These are phyloP conservation scores for Psylliodes chrysocephalus DNA, from an alignment of 2,888 invertebrate genomes.

Conservation along the genomic window DNA sequence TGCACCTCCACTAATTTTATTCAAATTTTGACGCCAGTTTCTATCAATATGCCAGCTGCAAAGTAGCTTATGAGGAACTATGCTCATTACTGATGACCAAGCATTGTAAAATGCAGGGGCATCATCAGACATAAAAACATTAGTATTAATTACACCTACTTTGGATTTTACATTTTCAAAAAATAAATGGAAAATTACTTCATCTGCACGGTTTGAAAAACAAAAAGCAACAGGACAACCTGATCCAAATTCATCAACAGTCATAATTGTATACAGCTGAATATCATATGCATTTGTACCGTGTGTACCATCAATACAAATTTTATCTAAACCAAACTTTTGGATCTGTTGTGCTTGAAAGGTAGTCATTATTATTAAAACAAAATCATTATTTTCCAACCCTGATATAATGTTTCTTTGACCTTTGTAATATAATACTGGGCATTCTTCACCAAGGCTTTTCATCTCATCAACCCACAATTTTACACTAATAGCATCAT, in stretches of 20 bases:
- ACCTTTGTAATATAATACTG: slow-evolving; percentile 26
- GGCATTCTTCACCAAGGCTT: slow-evolving; percentile 4
- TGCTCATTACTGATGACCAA: no score
- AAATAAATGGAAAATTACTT: background rate
- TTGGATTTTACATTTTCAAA: slow-evolving; percentile 15
- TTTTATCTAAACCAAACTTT: slow-evolving; percentile 14
- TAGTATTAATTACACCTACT: slow-evolving; percentile 10
- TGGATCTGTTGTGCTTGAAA: slow-evolving; percentile 14
- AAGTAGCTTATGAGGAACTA: slow-evolving; percentile 16
- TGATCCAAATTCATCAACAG: slow-evolving; percentile 44
- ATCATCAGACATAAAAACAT: no score
- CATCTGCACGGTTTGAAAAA: slow-evolving; percentile 8
- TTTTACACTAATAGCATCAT: slow-evolving; percentile 35
- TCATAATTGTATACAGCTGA: slow-evolving; percentile 24
- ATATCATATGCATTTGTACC: no score
- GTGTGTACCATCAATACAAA: slow-evolving; percentile 36
- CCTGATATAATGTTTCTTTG: no score
- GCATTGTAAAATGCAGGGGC: no score
- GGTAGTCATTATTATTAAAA: background rate
- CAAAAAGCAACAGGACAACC: slow-evolving; percentile 41
- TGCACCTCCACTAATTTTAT: slow-evolving; percentile 8
- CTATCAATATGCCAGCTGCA: slow-evolving; percentile 29
- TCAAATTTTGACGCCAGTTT: slow-evolving; percentile 16
- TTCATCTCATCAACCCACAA: slow-evolving; percentile 37
- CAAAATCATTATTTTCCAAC: background rate